A percentile compares a stretch with the other conserved stretches of the same genome.
phyloP scores from a whole-genome alignment of 1,140 invertebrate genomes.

The Brachionus sp. region DNA sequence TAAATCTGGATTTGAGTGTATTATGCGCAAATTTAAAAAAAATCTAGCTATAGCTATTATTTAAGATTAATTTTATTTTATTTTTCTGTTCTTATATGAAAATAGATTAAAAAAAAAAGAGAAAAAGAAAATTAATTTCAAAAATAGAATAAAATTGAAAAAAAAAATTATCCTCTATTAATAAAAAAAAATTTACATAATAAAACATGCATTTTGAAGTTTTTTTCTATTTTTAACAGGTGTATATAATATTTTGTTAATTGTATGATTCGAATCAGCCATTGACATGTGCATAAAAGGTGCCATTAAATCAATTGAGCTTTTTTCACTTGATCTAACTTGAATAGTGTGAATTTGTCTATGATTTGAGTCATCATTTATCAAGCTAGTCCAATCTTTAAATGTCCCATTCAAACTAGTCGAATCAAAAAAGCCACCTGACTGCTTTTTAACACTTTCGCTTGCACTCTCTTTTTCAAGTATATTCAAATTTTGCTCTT shows the following conservation, averaged over 20 bases:
- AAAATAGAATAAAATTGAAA: too few relatives aligned
- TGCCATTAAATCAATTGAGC: not conserved
- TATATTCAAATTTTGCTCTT: slow-evolving; percentile 32
- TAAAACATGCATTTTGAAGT: not conserved
- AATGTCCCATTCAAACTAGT: not conserved
- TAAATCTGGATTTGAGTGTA: too few relatives aligned
- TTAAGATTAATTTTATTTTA: too few relatives aligned
- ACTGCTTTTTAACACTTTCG: not conserved
- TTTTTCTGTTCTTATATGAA: too few relatives aligned
- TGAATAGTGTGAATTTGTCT: not conserved
- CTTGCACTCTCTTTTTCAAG: not conserved
- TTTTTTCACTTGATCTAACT: not conserved
- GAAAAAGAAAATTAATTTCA: too few relatives aligned
- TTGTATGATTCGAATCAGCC: not conserved
- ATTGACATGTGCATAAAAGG: not conserved
- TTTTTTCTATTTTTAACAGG: not conserved
- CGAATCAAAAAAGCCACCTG: not conserved
- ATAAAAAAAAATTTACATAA: not conserved
- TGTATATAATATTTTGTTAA: not conserved
- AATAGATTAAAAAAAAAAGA: too few relatives aligned
- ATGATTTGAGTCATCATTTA: not conserved
- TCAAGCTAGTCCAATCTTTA: not conserved
- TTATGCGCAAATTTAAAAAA: too few relatives aligned
- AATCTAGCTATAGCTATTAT: too few relatives aligned
- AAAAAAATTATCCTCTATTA: too few relatives aligned